Evolutionary conservation across 2,888 invertebrate species (phyloP).

Genomic region (Melieria picta): DNA sequence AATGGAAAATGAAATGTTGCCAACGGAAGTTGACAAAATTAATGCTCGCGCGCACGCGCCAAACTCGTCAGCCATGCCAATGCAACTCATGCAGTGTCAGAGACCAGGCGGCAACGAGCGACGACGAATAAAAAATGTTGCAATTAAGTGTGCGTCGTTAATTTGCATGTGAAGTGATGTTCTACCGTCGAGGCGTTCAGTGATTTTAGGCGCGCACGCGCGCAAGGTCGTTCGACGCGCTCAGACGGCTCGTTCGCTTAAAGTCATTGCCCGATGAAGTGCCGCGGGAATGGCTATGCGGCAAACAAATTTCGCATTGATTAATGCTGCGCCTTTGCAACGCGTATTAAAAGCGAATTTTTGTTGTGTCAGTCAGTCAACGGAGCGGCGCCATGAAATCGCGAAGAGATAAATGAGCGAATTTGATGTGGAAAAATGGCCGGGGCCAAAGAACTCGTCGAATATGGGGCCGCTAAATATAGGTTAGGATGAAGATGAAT

Average conservation of each 20-base stretch:
- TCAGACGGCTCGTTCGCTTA: no score
- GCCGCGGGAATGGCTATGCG: constrained; percentile 1
- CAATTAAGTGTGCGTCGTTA: constrained; percentile 30
- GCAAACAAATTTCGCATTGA: constrained; percentile 24
- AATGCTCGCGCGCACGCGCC: constrained; percentile 15
- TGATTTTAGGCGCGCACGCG: neutral
- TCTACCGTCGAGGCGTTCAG: neutral
- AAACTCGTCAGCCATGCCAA: neutral
- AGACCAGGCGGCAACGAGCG: neutral
- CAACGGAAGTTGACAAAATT: constrained; percentile 30
- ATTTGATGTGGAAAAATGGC: no score
- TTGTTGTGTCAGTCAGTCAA: neutral
- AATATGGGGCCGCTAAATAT: no score
- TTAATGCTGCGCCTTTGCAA: constrained; percentile 16
- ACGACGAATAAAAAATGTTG: constrained; percentile 22
- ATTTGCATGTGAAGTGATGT: constrained; percentile 4
- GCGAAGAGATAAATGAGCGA: no score
- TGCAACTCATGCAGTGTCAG: neutral
- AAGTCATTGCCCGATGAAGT: neutral
- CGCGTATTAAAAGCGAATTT: constrained; percentile 1
- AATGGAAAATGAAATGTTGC: constrained; percentile 21
- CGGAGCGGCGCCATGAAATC: neutral
- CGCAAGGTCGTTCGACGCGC: no score
- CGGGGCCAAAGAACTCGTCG: no score
- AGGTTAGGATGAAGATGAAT: no score